These are phyloP conservation scores for Proteles cristata DNA, from an alignment of 2,113 vertebrate species.

Conservation along the genomic window DNA sequence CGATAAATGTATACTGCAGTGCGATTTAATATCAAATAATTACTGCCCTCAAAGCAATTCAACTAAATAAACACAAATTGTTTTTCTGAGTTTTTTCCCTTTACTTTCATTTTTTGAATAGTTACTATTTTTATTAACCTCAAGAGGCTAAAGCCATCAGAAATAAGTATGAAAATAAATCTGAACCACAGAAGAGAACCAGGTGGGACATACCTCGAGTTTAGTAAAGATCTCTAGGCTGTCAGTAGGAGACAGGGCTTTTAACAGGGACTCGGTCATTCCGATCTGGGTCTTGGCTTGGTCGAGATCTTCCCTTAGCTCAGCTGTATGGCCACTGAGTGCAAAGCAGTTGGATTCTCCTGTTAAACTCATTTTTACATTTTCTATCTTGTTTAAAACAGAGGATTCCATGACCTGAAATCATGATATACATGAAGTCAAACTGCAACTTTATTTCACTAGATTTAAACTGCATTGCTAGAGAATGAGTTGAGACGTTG, in stretches of 20 bases:
- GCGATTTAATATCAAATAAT: background rate
- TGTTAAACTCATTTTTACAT: constrained; percentile 77
- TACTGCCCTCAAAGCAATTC: background rate
- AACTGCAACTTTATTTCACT: background rate
- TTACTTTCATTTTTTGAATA: background rate
- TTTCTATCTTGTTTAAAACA: constrained; percentile 85
- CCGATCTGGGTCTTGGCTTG: constrained; percentile 87
- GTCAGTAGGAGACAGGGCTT: constrained; percentile 87
- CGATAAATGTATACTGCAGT: background rate
- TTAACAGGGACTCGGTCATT: constrained; percentile 87
- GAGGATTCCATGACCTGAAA: constrained; percentile 88
- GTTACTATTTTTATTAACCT: background rate
- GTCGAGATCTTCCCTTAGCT: constrained; percentile 85
- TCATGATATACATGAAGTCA: constrained; percentile 44
- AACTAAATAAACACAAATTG: background rate
- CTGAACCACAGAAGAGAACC: background rate
- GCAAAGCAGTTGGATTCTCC: background rate
- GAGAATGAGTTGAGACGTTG: background rate
- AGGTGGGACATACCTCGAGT: constrained; percentile 83
- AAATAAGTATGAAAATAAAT: constrained; percentile 29
- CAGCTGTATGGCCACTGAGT: constrained; percentile 72
- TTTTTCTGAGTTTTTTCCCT: background rate
- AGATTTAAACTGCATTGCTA: background rate
- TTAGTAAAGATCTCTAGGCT: constrained; percentile 89
- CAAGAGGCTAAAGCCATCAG: background rate